Base-by-base conservation (phyloP, 2,888 invertebrate genomes). In the Piscicola geometra region DNA sequence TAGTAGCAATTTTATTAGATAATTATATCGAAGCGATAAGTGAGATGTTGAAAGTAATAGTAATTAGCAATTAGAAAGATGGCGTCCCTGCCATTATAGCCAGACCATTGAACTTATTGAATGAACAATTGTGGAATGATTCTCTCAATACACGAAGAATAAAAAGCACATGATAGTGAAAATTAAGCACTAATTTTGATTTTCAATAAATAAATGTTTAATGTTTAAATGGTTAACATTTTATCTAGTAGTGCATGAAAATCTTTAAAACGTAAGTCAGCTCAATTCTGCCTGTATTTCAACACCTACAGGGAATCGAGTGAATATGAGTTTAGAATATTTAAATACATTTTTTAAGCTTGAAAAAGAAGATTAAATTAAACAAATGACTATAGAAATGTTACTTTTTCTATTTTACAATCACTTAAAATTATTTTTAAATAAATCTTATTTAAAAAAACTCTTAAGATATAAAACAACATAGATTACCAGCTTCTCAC, bases 61-160 rank as follows among this genome's bases (percentile, higher is more conserved):
- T n/a, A n/a, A n/a, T n/a, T n/a, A n/a, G n/a, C n/a, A n/a, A n/a
- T n/a, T n/a, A n/a, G n/a, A n/a, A n/a, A n/a, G n/a, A n/a, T n/a
- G n/a, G n/a, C n/a, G n/a, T n/a, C n/a, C n/a, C n/a, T n/a, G n/a
- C n/a, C n/a, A n/a, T n/a, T n/a, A n/a, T n/a, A 15, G 41, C 41
- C 41, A 41, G 15, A 41, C 41, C 41, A 9, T 41, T 41, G 9
- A 41, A 41, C 41, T 9, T 41, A 15, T 41, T 41, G 41, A 18
- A 56, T 25, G 60, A 56, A 56, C 60, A 56, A 56, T 56, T 56
- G n/a, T 56, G 60, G 60, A 56, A 56, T 56, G 60, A 56, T 56
- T 56, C 25, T 56, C n/a, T 56, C 60, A 56, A 56, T 56, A 56
- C 25, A 56, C n/a, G n/a, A 56, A 56, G n/a, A 56, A 25, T 56